Conservation (phyloP, 2,113 vertebrate genomes). For the Theropithecus gelada region DNA sequence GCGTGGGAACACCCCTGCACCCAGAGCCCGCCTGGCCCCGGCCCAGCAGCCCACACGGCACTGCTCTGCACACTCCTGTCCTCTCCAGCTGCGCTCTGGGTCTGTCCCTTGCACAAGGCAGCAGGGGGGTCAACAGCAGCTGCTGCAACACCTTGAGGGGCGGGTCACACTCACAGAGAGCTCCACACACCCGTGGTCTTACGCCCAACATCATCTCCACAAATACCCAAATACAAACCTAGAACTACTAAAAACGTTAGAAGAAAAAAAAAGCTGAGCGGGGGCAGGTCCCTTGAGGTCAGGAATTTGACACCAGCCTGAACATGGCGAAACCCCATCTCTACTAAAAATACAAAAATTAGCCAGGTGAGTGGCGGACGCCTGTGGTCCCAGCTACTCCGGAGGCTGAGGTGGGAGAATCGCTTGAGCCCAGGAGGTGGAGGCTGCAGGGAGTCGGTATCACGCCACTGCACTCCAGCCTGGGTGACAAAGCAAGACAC, state of each 20-base stretch:
- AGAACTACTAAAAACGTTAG: neutral
- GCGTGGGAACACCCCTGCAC: neutral
- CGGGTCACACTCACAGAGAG: fast-evolving
- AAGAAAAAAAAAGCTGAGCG: neutral
- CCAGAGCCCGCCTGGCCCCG: neutral
- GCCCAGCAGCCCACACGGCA: neutral
- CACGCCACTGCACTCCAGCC: too few species aligned
- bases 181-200: neutral
- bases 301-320: too few species aligned
- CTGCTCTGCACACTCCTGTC: neutral
- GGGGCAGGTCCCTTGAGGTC: too few species aligned
- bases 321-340: too few species aligned
- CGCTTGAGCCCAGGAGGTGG: too few species aligned
- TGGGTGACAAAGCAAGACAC: too few species aligned
- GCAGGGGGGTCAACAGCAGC: neutral
- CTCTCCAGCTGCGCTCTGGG: neutral
- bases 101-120: neutral
- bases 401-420: too few species aligned
- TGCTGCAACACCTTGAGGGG: neutral
- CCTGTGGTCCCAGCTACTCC: too few species aligned
- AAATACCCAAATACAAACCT: neutral
- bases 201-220: neutral
- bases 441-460: too few species aligned
- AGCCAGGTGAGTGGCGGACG: fast-evolving
- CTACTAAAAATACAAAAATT: too few species aligned